These are phyloP conservation scores for Girardinichthys multiradiatus DNA, from an alignment of 2,113 vertebrate species.

Conservation along the genomic window DNA sequence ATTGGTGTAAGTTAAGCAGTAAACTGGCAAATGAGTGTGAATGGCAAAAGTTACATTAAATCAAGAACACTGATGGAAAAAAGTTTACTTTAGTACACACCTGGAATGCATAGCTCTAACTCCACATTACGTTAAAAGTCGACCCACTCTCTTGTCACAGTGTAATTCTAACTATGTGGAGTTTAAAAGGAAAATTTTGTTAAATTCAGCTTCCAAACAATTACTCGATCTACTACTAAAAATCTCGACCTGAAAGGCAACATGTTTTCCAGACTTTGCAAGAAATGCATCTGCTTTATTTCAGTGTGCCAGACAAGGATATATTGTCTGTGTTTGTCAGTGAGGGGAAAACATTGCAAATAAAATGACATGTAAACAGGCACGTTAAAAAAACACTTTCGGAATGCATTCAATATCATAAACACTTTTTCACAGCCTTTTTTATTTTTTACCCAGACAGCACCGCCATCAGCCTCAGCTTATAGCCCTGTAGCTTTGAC, in stretches of 20 bases:
- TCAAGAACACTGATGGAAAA: no score
- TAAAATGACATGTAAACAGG: conserved; percentile 29
- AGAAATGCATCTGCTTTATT: conserved; percentile 10
- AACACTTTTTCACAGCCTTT: conserved; percentile 48
- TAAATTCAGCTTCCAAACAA: conserved; percentile 16
- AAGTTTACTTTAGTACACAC: no score
- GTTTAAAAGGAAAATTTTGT: neutral
- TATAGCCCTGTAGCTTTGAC: conserved; percentile 45
- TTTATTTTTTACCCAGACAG: conserved; percentile 17
- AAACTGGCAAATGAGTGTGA: no score
- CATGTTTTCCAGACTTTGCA: no score
- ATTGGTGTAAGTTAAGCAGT: no score
- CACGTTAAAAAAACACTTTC: conserved; percentile 44
- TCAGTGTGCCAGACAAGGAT: conserved; percentile 25
- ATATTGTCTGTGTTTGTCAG: neutral
- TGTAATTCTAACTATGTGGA: neutral
- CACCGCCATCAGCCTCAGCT: conserved; percentile 30
- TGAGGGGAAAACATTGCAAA: neutral
- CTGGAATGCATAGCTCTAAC: no score
- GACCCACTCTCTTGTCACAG: neutral
- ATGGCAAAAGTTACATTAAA: no score
- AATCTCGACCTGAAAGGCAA: neutral
- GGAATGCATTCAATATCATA: conserved; percentile 50
- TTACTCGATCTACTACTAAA: conserved; percentile 49
- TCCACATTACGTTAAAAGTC: neutral